A percentile compares a stretch with the other conserved stretches of the same genome.
These are phyloP conservation scores for Hydrozoanthus tunicans DNA, from an alignment of 64 coral and sea anemone species.

Conservation along the genomic window DNA sequence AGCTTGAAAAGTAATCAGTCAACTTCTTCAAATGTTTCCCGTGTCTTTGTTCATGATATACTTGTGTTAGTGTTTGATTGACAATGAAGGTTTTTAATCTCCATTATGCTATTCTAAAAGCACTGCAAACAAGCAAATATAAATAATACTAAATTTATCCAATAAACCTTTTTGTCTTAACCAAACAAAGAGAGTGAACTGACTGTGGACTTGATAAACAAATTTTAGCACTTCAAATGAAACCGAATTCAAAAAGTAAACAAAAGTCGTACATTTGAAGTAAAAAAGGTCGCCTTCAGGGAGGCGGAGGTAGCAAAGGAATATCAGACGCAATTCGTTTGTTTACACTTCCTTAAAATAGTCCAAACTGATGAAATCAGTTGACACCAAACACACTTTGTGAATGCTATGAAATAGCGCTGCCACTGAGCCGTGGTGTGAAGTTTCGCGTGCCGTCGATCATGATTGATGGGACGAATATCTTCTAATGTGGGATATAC, in stretches of 20 bases:
- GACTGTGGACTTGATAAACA: not conserved
- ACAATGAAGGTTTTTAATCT: not conserved
- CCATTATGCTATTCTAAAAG: not conserved
- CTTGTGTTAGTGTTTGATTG: not conserved
- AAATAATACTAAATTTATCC: conserved; percentile 30
- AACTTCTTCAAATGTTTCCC: not conserved
- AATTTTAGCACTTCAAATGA: conserved; percentile 43
- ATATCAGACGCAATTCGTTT: not conserved
- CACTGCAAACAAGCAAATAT: not conserved
- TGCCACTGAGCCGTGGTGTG: conserved; percentile 7
- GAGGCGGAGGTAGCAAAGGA: not conserved
- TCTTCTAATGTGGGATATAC: not conserved
- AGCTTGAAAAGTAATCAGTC: not conserved
- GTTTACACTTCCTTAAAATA: conserved; percentile 28
- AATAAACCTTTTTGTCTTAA: conserved; percentile 45
- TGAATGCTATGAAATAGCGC: not conserved
- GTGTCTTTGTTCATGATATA: not conserved
- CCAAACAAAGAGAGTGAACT: conserved; percentile 30
- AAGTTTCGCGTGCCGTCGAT: not conserved
- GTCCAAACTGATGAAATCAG: not conserved
- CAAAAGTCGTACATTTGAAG: not conserved
- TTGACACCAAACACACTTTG: conserved; percentile 21
- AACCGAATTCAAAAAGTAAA: conserved; percentile 8
- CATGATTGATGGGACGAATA: not conserved
- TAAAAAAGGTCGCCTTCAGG: not conserved